Conservation (phyloP, 2,113 vertebrate genomes). For the Empidonax traillii region DNA sequence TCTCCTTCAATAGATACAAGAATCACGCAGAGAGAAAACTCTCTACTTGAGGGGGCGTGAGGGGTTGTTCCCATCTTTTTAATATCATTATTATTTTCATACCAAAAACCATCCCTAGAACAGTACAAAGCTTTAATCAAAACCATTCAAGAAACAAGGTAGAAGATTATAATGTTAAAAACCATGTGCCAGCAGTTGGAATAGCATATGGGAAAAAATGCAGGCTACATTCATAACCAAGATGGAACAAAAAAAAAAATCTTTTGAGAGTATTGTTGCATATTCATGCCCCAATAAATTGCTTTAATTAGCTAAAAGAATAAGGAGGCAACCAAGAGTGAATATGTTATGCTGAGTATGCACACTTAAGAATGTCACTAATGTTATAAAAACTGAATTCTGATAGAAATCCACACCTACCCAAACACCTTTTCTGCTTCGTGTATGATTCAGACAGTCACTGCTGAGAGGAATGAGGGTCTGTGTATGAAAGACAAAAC, state of each 20-base stretch:
- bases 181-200: slow-evolving; percentile 41
- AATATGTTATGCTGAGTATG: slow-evolving; percentile 16
- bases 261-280: slow-evolving; percentile 62
- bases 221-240: slow-evolving; percentile 44
- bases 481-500: not conserved
- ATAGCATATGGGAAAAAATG: slow-evolving; percentile 46
- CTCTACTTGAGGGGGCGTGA: not conserved
- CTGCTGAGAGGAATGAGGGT: not conserved
- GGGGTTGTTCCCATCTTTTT: not conserved
- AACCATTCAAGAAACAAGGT: not conserved
- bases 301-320: slow-evolving; percentile 62
- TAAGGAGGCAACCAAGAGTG: slow-evolving; percentile 39
- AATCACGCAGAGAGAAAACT: not conserved
- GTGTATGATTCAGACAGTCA: not conserved
- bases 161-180: slow-evolving; percentile 25
- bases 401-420: not conserved
- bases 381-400: not conserved
- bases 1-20: not conserved
- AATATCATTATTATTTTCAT: not conserved
- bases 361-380: not conserved
- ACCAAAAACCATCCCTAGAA: not conserved
- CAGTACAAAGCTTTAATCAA: slow-evolving; percentile 24
- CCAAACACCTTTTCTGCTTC: not conserved
- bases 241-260: not conserved
- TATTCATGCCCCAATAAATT: slow-evolving; percentile 68